phyloP scores from a whole-genome alignment of 2,113 vertebrate species.

The Brachypodius melanocephalos region DNA sequence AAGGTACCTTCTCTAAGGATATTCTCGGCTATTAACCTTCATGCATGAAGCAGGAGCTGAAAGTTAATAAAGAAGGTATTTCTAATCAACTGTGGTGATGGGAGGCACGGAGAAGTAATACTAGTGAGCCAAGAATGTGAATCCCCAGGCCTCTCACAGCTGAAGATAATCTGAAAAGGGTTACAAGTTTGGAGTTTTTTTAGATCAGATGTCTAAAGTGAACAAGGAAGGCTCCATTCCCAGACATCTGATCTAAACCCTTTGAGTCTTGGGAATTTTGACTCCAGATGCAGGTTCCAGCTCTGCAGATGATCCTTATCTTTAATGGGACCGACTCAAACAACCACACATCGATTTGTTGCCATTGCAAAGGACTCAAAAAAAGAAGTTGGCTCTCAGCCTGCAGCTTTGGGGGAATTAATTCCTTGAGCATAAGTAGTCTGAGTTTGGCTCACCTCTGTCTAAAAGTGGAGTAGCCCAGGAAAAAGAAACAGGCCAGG shows the following conservation, averaged over 20 bases:
- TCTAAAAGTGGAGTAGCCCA: background rate
- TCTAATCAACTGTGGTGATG: constrained; percentile 57
- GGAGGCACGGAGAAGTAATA: constrained; percentile 41
- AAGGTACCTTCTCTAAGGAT: constrained; percentile 1
- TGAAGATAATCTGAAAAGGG: constrained; percentile 39
- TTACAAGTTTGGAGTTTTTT: constrained; percentile 30
- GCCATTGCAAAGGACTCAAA: background rate
- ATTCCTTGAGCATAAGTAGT: background rate
- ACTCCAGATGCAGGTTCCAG: constrained; percentile 46
- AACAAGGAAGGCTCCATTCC: constrained; percentile 33
- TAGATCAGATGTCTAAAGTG: constrained; percentile 16
- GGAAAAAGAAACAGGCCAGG: background rate
- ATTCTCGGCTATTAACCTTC: constrained; percentile 65
- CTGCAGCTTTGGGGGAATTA: background rate
- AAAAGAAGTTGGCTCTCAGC: background rate
- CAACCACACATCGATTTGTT: background rate
- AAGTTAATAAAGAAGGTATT: constrained; percentile 69
- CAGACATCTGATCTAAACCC: constrained; percentile 46
- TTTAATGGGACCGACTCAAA: background rate
- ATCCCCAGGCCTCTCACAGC: constrained; percentile 46
- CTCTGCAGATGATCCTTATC: constrained; percentile 48
- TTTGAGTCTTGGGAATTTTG: constrained; percentile 33
- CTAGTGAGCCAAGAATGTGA: constrained; percentile 57
- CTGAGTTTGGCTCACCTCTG: background rate
- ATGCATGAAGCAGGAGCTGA: constrained; percentile 41